Base-by-base conservation (phyloP, 2,888 invertebrate genomes). In the Boloria selene region DNA sequence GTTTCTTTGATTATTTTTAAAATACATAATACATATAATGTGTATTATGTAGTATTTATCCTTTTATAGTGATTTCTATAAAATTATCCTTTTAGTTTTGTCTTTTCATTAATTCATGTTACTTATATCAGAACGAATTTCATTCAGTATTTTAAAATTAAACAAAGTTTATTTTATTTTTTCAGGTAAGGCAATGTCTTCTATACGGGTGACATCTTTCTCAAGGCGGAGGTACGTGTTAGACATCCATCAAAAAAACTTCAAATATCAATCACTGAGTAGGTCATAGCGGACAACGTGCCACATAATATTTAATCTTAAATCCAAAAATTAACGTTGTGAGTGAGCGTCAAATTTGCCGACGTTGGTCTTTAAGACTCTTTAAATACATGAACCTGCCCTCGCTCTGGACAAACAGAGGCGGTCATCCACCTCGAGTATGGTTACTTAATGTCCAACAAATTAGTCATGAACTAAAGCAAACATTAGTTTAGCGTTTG, bases 141-240 rank as follows among this genome's bases (percentile, higher is more conserved):
- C n/a, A n/a, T n/a, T 13, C 14, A 38, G 7, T 50, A 7, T 55
- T 51, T 54, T 5, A n/a, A 22, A 62, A 17, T 44, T 45, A 45
- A 59, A 51, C 16, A 50, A n/a, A 31, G 38, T 53, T 13, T 61
- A 18, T 60, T 82, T 77, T 82, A 85, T 81, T 86, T 77, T 90
- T 91, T 76, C 92, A 91, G 91, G 91, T 91, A 91, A 90, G 90
- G 81, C 86, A 86, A 91, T 90, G 92, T 81, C 88, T 88, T 87
- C 88, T 79, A 90, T 87, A 83, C 87, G 88, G 80, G 85, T 86
- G 85, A 85, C 87, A 79, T 77, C 79, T 78, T 83, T 84, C 72
- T 72, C 79, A 61, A 85, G 74, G 78, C 78, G 81, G 79, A 90
- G 90, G 90, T 90, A 88, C 71, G 88, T 85, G 71, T 71, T 26